phyloP scores from a whole-genome alignment of 2,888 invertebrate genomes.

The Sturmia bella region DNA sequence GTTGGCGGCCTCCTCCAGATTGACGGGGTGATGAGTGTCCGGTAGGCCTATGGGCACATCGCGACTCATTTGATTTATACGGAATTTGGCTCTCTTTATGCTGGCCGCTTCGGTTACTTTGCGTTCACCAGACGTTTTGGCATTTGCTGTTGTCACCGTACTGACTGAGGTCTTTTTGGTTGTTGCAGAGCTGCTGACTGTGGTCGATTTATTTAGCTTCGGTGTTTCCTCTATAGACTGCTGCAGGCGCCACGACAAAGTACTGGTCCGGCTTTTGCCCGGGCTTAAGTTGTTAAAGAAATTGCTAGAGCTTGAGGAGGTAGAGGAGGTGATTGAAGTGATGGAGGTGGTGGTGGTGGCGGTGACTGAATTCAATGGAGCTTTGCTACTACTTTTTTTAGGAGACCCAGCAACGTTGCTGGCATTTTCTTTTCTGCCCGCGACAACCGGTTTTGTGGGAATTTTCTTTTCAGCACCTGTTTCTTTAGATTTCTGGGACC shows the following conservation, averaged over 20 bases:
- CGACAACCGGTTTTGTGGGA: conserved; percentile 21
- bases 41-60: conserved; percentile 87
- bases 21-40: conserved; percentile 83
- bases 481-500: conserved; percentile 46
- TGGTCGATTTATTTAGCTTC: conserved; percentile 70
- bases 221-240: conserved; percentile 81
- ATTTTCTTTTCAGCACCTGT: conserved; percentile 47
- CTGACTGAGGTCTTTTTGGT: conserved; percentile 64
- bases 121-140: conserved; percentile 62
- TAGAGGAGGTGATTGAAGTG: conserved; percentile 3
- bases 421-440: conserved; percentile 60
- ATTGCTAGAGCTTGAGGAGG: conserved; percentile 38
- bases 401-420: conserved; percentile 18
- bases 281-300: conserved; percentile 70
- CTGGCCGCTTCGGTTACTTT: conserved; percentile 75
- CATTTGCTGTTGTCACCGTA: conserved; percentile 67
- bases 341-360: conserved; percentile 13
- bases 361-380: conserved; percentile 14
- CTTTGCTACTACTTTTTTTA: conserved; percentile 11
- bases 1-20: conserved; percentile 84
- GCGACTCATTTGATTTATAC: conserved; percentile 86
- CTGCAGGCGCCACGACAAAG: conserved; percentile 76
- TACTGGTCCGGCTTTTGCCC: conserved; percentile 68
- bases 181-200: conserved; percentile 50
- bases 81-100: conserved; percentile 84